A percentile compares a stretch with the other conserved stretches of the same genome.
Conservation (phyloP, 2,797 vertebrate species). For the Chelon auratus region DNA sequence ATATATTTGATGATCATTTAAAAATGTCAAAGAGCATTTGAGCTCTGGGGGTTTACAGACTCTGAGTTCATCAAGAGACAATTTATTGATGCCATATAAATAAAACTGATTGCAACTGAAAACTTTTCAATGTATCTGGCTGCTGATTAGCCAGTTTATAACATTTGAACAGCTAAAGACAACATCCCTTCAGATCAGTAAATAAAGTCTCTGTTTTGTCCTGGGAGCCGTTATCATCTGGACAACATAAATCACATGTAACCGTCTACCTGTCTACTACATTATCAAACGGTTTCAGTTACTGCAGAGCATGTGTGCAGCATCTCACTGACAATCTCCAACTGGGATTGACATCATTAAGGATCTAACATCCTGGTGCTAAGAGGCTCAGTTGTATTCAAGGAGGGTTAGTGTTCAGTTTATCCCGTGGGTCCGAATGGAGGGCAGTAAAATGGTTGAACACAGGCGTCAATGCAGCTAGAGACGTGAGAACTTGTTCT, state of each 20-base stretch:
- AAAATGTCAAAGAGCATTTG: too few relatives aligned
- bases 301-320: background rate
- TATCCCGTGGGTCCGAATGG: constrained; percentile 39
- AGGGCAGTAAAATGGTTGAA: constrained; percentile 58
- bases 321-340: constrained; percentile 42
- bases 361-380: constrained; percentile 63
- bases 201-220: background rate
- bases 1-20: too few relatives aligned
- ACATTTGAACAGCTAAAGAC: too few relatives aligned
- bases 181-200: background rate
- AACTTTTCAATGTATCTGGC: too few relatives aligned
- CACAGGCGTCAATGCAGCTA: constrained; percentile 40
- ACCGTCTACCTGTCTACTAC: background rate
- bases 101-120: too few relatives aligned
- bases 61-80: too few relatives aligned
- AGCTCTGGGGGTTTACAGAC: too few relatives aligned
- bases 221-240: background rate
- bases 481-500: constrained; percentile 62
- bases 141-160: too few relatives aligned
- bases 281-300: background rate
- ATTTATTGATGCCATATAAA: too few relatives aligned
- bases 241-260: background rate
- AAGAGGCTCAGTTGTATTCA: constrained; percentile 70
- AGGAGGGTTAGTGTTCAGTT: constrained; percentile 59
- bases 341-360: constrained; percentile 63